Conservation (phyloP, 2,797 vertebrate genomes). For the Enteromius radiatus region DNA sequence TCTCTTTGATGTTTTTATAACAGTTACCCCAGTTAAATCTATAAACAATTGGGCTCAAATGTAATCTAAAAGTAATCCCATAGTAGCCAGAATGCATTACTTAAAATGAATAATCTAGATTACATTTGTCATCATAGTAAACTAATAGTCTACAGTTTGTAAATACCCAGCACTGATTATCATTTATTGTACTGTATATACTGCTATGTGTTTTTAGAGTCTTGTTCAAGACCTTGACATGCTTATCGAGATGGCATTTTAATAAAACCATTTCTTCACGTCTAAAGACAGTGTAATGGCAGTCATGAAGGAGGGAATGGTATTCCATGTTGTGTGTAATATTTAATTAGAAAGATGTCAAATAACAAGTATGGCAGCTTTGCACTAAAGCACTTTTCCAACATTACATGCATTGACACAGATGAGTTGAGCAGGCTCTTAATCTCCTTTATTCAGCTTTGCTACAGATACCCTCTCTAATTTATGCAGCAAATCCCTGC, state of each 20-base stretch:
- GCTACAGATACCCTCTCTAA: conserved; percentile 18
- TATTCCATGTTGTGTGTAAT: conserved; percentile 3
- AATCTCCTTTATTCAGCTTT: background rate
- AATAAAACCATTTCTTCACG: background rate
- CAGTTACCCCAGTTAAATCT: background rate
- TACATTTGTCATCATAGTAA: too few species aligned
- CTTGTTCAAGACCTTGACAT: background rate
- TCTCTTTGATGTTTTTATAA: background rate
- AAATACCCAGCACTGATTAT: too few species aligned
- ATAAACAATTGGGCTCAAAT: background rate
- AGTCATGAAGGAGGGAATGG: conserved; percentile 4
- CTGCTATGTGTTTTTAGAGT: background rate
- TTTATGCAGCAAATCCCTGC: conserved; percentile 63
- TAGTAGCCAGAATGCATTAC: background rate
- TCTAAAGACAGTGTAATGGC: conserved; percentile 1
- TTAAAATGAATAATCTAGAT: background rate
- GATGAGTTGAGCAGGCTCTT: conserved; percentile 25
- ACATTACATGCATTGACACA: conserved; percentile 19
- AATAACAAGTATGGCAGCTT: background rate
- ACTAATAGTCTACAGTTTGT: too few species aligned
- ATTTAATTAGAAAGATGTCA: conserved; percentile 35
- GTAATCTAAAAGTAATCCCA: background rate
- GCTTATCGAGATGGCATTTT: conserved; percentile 9
- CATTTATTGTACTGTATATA: background rate
- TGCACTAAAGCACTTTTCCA: conserved; percentile 4